These are phyloP conservation scores for Alentia gelatinosa DNA, from an alignment of 2,888 invertebrate species.

Conservation along the genomic window DNA sequence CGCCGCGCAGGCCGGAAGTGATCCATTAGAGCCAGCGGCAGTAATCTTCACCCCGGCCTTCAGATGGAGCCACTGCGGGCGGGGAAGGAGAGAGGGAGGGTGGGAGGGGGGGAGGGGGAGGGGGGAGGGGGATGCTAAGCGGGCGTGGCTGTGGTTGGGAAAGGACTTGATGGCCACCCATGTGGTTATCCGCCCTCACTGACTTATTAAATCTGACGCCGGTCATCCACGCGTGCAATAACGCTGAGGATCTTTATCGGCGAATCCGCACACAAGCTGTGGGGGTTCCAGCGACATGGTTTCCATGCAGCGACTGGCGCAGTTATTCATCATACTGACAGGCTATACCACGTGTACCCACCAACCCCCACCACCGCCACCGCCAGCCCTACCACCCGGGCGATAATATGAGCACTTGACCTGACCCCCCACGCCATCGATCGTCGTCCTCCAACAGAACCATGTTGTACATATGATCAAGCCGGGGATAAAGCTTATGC, in stretches of 20 bases:
- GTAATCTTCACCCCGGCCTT: neutral
- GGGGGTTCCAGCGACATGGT: neutral
- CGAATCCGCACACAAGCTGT: neutral
- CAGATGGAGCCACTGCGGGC: neutral
- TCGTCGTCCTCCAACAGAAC: constrained; percentile 10
- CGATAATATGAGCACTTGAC: constrained; percentile 42
- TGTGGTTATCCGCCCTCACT: neutral
- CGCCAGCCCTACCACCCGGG: constrained; percentile 11
- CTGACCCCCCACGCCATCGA: neutral
- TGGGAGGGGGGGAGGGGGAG: neutral
- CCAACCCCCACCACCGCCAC: neutral
- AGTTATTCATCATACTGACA: neutral
- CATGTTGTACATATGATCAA: constrained; percentile 10
- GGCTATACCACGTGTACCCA: too few relatives aligned
- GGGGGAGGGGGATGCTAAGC: neutral
- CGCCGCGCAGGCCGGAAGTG: constrained; percentile 19
- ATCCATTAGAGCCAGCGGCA: constrained; percentile 5
- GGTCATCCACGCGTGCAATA: constrained; percentile 34
- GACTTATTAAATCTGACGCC: constrained; percentile 40
- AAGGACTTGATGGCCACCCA: neutral
- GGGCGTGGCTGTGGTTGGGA: neutral
- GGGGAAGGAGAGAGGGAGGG: neutral
- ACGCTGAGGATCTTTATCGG: constrained; percentile 31
- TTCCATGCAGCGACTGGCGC: neutral
- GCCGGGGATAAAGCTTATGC: too few relatives aligned